Evolutionary conservation across 2,888 invertebrate genomes (phyloP).

Genomic region (Parnassius orleans): DNA sequence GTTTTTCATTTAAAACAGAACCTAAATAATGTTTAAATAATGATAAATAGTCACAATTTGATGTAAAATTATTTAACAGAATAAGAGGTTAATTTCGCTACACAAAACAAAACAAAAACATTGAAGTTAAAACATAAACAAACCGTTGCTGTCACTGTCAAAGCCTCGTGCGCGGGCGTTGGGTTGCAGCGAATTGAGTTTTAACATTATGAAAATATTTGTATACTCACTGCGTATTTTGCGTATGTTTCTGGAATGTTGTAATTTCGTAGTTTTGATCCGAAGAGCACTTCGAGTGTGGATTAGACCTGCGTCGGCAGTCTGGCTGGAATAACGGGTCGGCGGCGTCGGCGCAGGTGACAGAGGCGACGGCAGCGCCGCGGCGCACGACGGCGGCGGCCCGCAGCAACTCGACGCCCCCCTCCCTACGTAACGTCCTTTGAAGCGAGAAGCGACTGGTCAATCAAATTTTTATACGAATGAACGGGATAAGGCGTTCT

Average conservation of each 20-base stretch:
- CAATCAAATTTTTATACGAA: conserved; percentile 4
- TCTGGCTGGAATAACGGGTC: conserved; percentile 37
- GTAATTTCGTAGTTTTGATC: conserved; percentile 17
- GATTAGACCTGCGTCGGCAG: conserved; percentile 32
- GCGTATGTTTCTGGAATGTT: conserved; percentile 28
- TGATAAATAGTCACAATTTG: not conserved
- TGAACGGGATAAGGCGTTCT: not conserved
- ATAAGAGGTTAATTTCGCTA: conserved; percentile 15
- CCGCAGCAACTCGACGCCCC: conserved; percentile 43
- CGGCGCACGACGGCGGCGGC: conserved; percentile 65
- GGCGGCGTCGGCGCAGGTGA: conserved; percentile 51
- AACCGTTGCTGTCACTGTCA: conserved; percentile 58
- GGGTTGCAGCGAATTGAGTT: conserved; percentile 7
- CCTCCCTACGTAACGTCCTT: conserved; percentile 41
- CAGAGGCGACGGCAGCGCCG: conserved; percentile 62
- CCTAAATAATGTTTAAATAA: conserved; percentile 7
- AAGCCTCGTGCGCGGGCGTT: conserved; percentile 42
- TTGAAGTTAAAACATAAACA: conserved; percentile 50
- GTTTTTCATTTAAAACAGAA: not conserved
- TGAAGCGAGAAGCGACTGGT: conserved; percentile 14
- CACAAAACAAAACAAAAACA: conserved; percentile 28
- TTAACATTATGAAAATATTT: conserved; percentile 6
- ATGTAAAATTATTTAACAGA: not conserved
- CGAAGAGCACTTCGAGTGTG: conserved; percentile 21
- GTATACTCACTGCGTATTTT: conserved; percentile 28